Conservation (phyloP, 1,140 invertebrate species). For the Leucophenga varia region DNA sequence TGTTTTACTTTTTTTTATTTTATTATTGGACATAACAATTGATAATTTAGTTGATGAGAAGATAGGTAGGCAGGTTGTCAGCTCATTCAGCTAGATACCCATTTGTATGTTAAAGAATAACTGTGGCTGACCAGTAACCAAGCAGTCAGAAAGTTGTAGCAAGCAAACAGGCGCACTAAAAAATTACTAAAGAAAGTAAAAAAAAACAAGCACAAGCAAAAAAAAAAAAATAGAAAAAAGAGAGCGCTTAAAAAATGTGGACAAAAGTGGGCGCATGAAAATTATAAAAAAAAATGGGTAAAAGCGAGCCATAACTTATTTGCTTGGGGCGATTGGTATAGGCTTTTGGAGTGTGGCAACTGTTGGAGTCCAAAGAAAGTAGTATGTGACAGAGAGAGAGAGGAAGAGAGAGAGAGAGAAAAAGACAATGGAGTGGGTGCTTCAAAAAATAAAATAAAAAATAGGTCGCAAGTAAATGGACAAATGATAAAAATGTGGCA, state of each 20-base stretch:
- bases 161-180: slow-evolving; percentile 28
- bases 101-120: slow-evolving; percentile 34
- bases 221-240: slow-evolving; percentile 21
- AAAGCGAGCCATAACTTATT: slow-evolving; percentile 1
- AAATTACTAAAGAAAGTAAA: slow-evolving; percentile 20
- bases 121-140: slow-evolving; percentile 53
- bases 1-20: too few relatives aligned
- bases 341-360: too few relatives aligned
- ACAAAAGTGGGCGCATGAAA: slow-evolving; percentile 15
- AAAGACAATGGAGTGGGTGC: too few relatives aligned
- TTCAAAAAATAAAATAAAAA: too few relatives aligned
- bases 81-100: slow-evolving; percentile 11
- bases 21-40: slow-evolving; percentile 14
- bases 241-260: neutral
- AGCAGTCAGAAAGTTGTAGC: slow-evolving; percentile 54
- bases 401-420: slow-evolving; percentile 3
- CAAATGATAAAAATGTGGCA: too few relatives aligned
- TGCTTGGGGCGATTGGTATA: too few relatives aligned
- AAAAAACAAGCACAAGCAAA: slow-evolving; percentile 19
- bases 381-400: neutral
- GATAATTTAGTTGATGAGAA: too few relatives aligned
- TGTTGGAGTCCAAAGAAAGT: too few relatives aligned
- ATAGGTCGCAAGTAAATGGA: too few relatives aligned
- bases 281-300: slow-evolving; percentile 22
- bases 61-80: too few relatives aligned